A percentile compares a stretch with the other conserved stretches of the same genome.
phyloP scores from a whole-genome alignment of 2,113 vertebrate species.

The Anarhynchus alexandrinus region DNA sequence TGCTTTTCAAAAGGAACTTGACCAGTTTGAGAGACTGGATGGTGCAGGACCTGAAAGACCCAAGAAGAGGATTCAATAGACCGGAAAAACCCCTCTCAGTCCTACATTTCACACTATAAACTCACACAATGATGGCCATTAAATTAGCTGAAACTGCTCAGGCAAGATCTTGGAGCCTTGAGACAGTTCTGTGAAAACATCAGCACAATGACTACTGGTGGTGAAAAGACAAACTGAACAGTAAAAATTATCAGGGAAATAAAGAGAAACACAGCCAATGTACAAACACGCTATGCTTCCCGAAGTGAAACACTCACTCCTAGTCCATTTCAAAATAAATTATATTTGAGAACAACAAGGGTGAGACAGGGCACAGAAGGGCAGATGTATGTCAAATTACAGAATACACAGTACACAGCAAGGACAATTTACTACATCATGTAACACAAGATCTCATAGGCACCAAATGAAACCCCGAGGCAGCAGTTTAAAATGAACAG shows the following conservation, averaged over 20 bases:
- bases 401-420: neutral
- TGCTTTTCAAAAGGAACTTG: neutral
- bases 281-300: neutral
- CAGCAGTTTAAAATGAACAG: neutral
- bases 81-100: slow-evolving; percentile 1
- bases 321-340: neutral
- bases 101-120: neutral
- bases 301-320: neutral
- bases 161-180: neutral
- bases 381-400: neutral
- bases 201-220: neutral
- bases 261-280: neutral
- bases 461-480: neutral
- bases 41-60: neutral
- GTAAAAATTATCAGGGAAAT: neutral
- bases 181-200: neutral
- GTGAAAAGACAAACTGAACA: neutral
- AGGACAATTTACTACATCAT: neutral
- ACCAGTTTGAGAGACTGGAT: neutral
- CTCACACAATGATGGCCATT: neutral
- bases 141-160: slow-evolving; percentile 18
- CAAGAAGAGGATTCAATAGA: neutral
- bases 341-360: neutral
- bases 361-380: neutral
- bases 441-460: neutral